Percentiles rank a stretch among this genome's conserved stretches.
Evolutionary conservation across 1,140 invertebrate species (phyloP).

Genomic region (Heliothis virescens): DNA sequence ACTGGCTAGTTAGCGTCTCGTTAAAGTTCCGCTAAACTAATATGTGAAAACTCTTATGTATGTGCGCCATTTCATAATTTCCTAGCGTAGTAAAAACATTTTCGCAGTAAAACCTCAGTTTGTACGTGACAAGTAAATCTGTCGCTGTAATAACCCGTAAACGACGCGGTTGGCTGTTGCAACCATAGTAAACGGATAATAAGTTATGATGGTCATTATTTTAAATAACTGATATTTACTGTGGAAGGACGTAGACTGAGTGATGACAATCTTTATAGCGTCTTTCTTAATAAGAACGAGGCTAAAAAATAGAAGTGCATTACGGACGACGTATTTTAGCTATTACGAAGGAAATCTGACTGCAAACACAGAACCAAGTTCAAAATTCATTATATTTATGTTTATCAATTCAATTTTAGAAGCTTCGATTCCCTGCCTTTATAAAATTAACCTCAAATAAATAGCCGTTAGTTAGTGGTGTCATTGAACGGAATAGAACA

Average conservation of each 20-base stretch:
- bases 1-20: constrained; percentile 19
- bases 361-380: too few species aligned
- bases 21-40: constrained; percentile 21
- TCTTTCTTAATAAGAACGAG: too few species aligned
- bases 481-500: neutral
- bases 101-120: neutral
- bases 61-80: constrained; percentile 13
- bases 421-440: too few species aligned
- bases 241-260: neutral
- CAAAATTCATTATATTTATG: too few species aligned
- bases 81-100: neutral
- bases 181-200: neutral
- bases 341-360: too few species aligned
- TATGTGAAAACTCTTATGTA: constrained; percentile 29
- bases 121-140: neutral
- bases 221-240: constrained; percentile 27
- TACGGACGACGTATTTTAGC: too few species aligned
- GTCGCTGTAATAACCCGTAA: constrained; percentile 1
- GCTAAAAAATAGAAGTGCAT: too few species aligned
- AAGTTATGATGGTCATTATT: constrained; percentile 25
- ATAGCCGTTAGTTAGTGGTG: neutral
- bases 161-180: constrained; percentile 27
- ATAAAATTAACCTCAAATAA: too few species aligned
- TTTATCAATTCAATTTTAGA: too few species aligned
- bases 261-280: neutral